Base-by-base conservation (phyloP, 2,113 vertebrate species). In the Gavia stellata region DNA sequence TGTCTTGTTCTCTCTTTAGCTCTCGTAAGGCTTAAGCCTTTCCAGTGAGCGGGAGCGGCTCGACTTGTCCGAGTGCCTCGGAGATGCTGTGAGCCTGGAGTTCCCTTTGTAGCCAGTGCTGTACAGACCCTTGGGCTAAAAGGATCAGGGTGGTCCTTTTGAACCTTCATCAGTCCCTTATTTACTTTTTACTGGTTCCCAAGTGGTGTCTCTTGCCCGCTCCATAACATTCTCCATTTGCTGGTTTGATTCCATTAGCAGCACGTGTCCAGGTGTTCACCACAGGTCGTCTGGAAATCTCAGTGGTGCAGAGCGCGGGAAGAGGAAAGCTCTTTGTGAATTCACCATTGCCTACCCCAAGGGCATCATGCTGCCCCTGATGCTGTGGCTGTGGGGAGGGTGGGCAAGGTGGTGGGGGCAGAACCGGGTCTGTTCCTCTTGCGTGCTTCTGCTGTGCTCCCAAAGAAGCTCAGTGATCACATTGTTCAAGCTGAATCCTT, bases 361-460 rank as follows among this genome's bases (percentile, higher is more conserved):
- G 28, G 24, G 6, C n/a, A 21, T 34, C 9, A 0, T 0, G 2
- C 68, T 65, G 67, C 10, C 2, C 31, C 40, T 8, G 12, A 6
- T 23, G 58, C 17, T 5, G 18, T 47, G 81, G 84, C 61, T 62
- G 53, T 49, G 23, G 77, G 42, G 40, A 38, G 29, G 3, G 17
- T 9, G 33, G 33, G 24, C 38, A 14, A 19, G 38, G 13, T 13
- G 40, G 8, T 7, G 31, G 68, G 33, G 36, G 5, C 56, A 87
- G 26, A 81, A 33, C 9, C 0, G 2, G 21, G 9, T 53, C 36
- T 47, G 25, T 71, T 14, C 19, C 21, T 86, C 36, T 63, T 14
- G 7, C 0, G 1, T 40, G 33, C 38, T 80, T 38, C 44, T 78
- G 50, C 53, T 0, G 0, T 15, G n/a, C 45, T 75, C 45, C 47